Conservation (phyloP, 2,113 vertebrate genomes). For the Gracilinanus agilis region DNA sequence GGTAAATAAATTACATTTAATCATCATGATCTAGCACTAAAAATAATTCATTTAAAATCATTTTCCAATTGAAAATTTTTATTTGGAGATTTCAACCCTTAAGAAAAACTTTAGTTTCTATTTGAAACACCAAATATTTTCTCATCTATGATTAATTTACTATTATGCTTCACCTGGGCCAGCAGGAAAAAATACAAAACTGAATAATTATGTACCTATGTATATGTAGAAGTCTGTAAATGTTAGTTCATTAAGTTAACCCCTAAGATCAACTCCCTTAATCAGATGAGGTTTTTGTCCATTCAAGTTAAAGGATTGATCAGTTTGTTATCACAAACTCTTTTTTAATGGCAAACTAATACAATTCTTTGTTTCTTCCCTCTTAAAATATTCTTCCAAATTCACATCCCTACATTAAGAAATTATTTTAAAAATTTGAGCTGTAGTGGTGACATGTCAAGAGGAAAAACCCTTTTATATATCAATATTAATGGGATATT, state of each 20-base stretch:
- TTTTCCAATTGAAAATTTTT: slow-evolving; percentile 26
- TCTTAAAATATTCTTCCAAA: slow-evolving; percentile 9
- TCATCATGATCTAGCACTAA: slow-evolving; percentile 8
- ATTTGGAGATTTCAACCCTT: not conserved
- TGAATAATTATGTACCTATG: slow-evolving; percentile 15
- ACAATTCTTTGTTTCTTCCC: not conserved
- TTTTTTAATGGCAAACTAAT: slow-evolving; percentile 25
- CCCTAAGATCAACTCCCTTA: slow-evolving; percentile 30
- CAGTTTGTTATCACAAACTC: not conserved
- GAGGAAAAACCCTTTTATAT: slow-evolving; percentile 33
- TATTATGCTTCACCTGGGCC: slow-evolving; percentile 31
- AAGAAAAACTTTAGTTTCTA: not conserved
- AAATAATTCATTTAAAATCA: not conserved
- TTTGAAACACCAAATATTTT: slow-evolving; percentile 23
- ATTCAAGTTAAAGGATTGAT: slow-evolving; percentile 18
- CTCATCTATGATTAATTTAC: slow-evolving; percentile 26
- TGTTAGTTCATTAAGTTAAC: slow-evolving; percentile 24
- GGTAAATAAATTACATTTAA: slow-evolving; percentile 16
- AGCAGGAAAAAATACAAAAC: slow-evolving; percentile 49
- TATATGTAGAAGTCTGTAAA: slow-evolving; percentile 11
- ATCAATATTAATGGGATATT: not conserved
- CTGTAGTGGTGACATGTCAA: slow-evolving; percentile 41
- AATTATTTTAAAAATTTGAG: slow-evolving; percentile 50
- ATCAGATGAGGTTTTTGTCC: slow-evolving; percentile 31
- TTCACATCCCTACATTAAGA: slow-evolving; percentile 6